Evolutionary conservation across 2,113 vertebrate genomes (phyloP), one percentile per base, ranked within the genome.

Genomic region (Neodon shergylaensis): DNA sequence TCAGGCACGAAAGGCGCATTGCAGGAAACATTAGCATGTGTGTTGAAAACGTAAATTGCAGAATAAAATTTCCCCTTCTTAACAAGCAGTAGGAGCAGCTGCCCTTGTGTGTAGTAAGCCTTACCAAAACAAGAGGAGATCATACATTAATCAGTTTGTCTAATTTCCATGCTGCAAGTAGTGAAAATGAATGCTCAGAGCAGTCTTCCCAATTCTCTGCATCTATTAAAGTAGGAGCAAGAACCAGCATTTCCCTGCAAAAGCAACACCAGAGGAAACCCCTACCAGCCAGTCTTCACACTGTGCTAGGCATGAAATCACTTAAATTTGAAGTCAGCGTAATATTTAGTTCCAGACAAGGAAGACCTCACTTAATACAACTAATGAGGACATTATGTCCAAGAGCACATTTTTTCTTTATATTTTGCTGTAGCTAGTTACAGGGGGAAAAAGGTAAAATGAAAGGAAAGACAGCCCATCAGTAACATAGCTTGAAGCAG

Each of bases 41-140:
- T 81, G n/a, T 24, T 90, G 9, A 88, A 95, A 92, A 86, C 4
- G 33, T 36, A 91, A 88, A 73, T 42, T 92, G 58, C 70, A 76
- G n/a, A 93, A 78, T 3, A 28, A 79, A 86, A 89, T 78, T 84
- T 73, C 44, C 28, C 7, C 54, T 89, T 95, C 76, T 94, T 63
- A 92, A 44, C 7, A 92, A 87, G n/a, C 44, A 33, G 76, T 44
- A 14, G 76, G 52, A 89, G 68, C 74, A 42, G 66, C 16, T 42
- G 39, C 26, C 77, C 2, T 61, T 68, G 17, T 17, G 47, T 47
- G n/a, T n/a, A 78, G 42, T 28, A 78, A 90, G 84, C 39, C 72
- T 77, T n/a, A 63, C 39, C 63, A 83, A 96, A 58, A 72, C 1
- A 21, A 76, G 16, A 91, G 13, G 70, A 92, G 17, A 70, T 17